Evolutionary conservation across 2,113 vertebrate genomes (phyloP), one percentile per base, ranked within the genome.

Genomic region (Nannobrachium achirus): DNA sequence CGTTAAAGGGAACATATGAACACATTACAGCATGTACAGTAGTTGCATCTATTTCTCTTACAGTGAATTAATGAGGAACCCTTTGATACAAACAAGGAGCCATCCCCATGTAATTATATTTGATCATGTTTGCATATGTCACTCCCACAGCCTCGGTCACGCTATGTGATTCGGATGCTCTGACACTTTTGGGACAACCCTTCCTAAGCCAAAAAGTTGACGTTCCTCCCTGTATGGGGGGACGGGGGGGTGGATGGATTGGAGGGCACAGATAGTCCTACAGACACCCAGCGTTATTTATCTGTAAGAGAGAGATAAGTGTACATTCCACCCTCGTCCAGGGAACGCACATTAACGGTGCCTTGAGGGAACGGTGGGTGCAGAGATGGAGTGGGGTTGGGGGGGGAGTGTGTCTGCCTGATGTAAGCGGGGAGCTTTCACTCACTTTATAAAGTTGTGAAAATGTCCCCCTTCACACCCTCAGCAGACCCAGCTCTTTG

Each of bases 231-330:
- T 58, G 52, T 41, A 5, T 38, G n/a, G 53, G 61, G 48, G 56
- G 52, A 58, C 8, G 20, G 52, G 59, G 13, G 65, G 49, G 68
- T 40, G 69, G 81, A 73, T 85, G 77, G 72, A 82, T 82, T 53
- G 72, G 56, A 71, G 69, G 73, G 71, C 65, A 62, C 78, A 83
- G n/a, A n/a, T n/a, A n/a, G n/a, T n/a, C n/a, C n/a, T 79, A 87
- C 82, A 83, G 77, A 86, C 86, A 69, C 78, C 82, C 82, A 71
- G 83, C 81, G 80, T 83, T 71, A 60, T 86, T 89, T 80, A 89
- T 91, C 88, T 89, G 88, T 65, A 76, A 67, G 76, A 80, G 73
- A 68, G 81, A 88, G 86, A 92, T 92, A 90, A 91, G 86, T 85
- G 81, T 63, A 73, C 66, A 73, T 87, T 62, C 75, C 60, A 69